A percentile compares a stretch with the other conserved stretches of the same genome.
Evolutionary conservation across 53 echinoderm and acorn worm genomes (phyloP).

Genomic region (Henricia sp.): DNA sequence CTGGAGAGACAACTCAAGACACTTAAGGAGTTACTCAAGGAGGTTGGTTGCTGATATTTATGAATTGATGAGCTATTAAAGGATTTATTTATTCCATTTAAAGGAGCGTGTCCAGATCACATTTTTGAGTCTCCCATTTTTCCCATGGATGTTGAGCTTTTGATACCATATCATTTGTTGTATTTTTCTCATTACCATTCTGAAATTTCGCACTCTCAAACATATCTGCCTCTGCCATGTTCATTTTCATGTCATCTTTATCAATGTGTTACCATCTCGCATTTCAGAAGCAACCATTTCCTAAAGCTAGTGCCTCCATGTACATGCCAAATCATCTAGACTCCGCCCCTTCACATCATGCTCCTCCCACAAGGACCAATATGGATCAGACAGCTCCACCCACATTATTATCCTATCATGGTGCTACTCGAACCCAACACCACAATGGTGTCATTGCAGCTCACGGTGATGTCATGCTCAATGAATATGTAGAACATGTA

Average conservation of each 20-base stretch:
- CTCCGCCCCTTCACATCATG: constrained; percentile 19
- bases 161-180: too few relatives aligned
- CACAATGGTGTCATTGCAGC: constrained; percentile 45
- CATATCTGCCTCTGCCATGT: too few relatives aligned
- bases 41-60: too few relatives aligned
- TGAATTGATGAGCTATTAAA: too few relatives aligned
- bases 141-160: too few relatives aligned
- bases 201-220: too few relatives aligned
- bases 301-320: constrained; percentile 40
- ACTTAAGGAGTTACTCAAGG: constrained; percentile 66
- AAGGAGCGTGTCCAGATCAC: too few relatives aligned
- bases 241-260: not conserved
- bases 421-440: constrained; percentile 48
- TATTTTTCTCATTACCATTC: too few relatives aligned
- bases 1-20: constrained; percentile 69
- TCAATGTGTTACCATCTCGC: not conserved
- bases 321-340: not conserved
- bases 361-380: not conserved
- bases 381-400: constrained; percentile 58
- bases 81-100: too few relatives aligned
- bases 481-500: constrained; percentile 15
- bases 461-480: not conserved
- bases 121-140: too few relatives aligned
- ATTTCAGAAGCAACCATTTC: constrained; percentile 41
- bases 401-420: constrained; percentile 29